These are phyloP conservation scores for Dryococelus australis DNA, from an alignment of 2,888 invertebrate genomes.

Conservation along the genomic window DNA sequence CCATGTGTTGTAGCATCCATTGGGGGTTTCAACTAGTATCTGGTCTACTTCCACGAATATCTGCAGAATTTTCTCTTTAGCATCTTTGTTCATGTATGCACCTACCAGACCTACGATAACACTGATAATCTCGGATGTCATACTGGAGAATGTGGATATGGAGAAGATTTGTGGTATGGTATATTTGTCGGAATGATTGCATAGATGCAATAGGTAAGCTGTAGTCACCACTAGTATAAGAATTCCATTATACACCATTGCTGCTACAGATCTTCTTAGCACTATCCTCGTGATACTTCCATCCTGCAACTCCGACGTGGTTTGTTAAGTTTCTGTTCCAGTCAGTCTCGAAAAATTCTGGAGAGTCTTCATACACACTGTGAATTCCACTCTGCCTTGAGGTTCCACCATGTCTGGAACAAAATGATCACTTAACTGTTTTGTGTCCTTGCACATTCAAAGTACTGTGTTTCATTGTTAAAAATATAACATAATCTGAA, in stretches of 20 bases:
- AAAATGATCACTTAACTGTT: background rate
- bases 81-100: background rate
- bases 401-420: background rate
- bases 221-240: background rate
- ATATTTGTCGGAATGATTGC: background rate
- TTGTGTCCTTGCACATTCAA: too few species aligned
- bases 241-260: background rate
- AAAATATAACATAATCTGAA: too few species aligned
- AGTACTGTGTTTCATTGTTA: too few species aligned
- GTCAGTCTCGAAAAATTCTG: background rate
- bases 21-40: background rate
- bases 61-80: background rate
- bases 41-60: background rate
- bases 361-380: background rate
- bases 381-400: background rate
- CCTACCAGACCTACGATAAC: background rate
- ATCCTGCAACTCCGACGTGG: background rate
- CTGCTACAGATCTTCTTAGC: background rate
- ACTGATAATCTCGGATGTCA: background rate
- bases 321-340: background rate
- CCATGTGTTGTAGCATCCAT: background rate
- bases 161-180: background rate
- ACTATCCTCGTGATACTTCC: background rate
- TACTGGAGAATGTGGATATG: background rate
- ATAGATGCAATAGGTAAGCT: background rate